Evolutionary conservation across 2,113 vertebrate species (phyloP).

Genomic region (Semicossyphus pulcher): DNA sequence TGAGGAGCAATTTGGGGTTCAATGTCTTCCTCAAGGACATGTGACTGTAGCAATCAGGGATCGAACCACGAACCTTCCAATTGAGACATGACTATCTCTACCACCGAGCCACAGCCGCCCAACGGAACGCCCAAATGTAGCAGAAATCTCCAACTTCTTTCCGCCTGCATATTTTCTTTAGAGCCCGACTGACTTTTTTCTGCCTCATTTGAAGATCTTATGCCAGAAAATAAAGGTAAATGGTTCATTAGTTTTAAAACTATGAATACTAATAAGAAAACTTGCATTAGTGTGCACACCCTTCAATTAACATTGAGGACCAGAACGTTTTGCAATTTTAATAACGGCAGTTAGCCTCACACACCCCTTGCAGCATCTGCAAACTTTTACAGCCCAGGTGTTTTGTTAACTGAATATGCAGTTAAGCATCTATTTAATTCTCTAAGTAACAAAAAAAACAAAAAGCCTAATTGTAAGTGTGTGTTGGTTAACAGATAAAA

Average conservation of each 20-base stretch:
- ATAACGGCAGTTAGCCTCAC: background rate
- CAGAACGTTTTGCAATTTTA: slow-evolving; percentile 8
- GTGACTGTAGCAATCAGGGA: too few species aligned
- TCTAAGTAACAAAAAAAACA: slow-evolving; percentile 2
- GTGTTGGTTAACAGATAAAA: background rate
- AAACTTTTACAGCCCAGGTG: background rate
- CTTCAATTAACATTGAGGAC: background rate
- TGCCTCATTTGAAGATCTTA: background rate
- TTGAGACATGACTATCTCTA: too few species aligned
- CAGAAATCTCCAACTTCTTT: background rate
- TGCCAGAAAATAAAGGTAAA: slow-evolving; percentile 7
- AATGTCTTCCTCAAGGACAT: too few species aligned
- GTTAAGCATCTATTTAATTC: background rate
- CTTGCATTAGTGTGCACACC: background rate
- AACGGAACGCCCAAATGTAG: too few species aligned
- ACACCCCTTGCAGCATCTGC: background rate
- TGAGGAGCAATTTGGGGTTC: too few species aligned
- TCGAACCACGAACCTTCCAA: too few species aligned
- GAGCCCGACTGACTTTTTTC: background rate
- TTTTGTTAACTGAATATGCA: background rate
- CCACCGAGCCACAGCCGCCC: too few species aligned
- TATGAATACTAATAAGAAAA: slow-evolving; percentile 1
- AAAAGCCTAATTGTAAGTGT: background rate
- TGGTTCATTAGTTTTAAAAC: slow-evolving; percentile 21
- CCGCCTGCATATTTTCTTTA: background rate